Evolutionary conservation across 2,797 vertebrate genomes (phyloP).

Genomic region (Coranthus polyacanthus): DNA sequence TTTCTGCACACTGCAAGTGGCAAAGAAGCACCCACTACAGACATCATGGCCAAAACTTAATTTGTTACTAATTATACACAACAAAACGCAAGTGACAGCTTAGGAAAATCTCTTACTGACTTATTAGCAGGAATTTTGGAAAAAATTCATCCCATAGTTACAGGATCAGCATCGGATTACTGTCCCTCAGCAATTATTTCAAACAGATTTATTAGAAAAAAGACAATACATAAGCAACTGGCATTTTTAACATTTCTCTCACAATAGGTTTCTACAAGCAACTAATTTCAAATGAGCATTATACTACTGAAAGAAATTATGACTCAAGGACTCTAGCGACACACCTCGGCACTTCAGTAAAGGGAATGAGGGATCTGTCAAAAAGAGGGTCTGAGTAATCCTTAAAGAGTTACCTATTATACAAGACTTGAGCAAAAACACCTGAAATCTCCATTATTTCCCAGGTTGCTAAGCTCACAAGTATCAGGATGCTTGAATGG

Average conservation of each 20-base stretch:
- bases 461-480: neutral
- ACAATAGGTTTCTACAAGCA: neutral
- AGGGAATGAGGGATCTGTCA: slow-evolving; percentile 13
- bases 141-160: too few species aligned
- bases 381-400: slow-evolving; percentile 1
- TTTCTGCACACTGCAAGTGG: slow-evolving; percentile 10
- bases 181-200: neutral
- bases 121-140: slow-evolving; percentile 6
- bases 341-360: neutral
- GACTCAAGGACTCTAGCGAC: neutral
- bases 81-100: slow-evolving; percentile 23
- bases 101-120: slow-evolving; percentile 16
- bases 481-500: slow-evolving; percentile 3
- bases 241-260: neutral
- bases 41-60: slow-evolving; percentile 21
- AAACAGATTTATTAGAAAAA: neutral
- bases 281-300: slow-evolving; percentile 7
- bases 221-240: slow-evolving; percentile 6
- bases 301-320: slow-evolving; percentile 9
- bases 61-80: slow-evolving; percentile 27
- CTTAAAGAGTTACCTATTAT: neutral
- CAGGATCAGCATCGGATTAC: neutral
- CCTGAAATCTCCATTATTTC: slow-evolving; percentile 4
- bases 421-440: slow-evolving; percentile 11
- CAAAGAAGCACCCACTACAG: slow-evolving; percentile 6